A percentile compares a stretch with the other conserved stretches of the same genome.
Evolutionary conservation across 1,140 invertebrate genomes (phyloP).

Genomic region (Drosophila insularis): DNA sequence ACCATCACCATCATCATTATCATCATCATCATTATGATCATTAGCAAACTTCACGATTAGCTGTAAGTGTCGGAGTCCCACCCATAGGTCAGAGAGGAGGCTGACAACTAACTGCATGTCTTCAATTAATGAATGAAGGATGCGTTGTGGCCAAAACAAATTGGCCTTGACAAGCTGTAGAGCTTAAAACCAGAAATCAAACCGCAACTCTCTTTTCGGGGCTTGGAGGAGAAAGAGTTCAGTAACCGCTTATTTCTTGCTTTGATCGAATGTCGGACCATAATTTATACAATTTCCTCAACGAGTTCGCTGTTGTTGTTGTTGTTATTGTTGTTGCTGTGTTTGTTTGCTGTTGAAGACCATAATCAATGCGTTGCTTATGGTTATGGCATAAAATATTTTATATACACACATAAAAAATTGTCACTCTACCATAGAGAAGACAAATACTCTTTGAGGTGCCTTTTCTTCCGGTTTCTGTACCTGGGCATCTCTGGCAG

Average conservation of each 20-base stretch:
- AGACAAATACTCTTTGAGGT: not conserved
- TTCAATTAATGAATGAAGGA: conserved; percentile 49
- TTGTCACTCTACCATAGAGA: conserved; percentile 34
- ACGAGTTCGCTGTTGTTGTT: conserved; percentile 54
- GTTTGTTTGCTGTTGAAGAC: not conserved
- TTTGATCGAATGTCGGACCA: conserved; percentile 39
- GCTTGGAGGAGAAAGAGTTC: conserved; percentile 36
- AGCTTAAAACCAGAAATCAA: not conserved
- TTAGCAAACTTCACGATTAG: conserved; percentile 19
- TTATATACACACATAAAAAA: conserved; percentile 21
- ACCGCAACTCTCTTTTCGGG: conserved; percentile 6
- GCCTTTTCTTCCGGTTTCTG: conserved; percentile 34
- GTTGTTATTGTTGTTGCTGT: not conserved
- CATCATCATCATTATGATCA: not conserved
- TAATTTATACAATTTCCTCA: conserved; percentile 72
- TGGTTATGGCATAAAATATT: conserved; percentile 7
- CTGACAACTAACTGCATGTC: conserved; percentile 1
- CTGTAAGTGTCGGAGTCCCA: conserved; percentile 38
- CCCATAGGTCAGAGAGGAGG: conserved; percentile 37
- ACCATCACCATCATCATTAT: not conserved
- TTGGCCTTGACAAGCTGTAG: conserved; percentile 40
- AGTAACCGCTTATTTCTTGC: conserved; percentile 32
- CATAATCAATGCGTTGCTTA: conserved; percentile 6
- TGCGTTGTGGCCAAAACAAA: conserved; percentile 44
- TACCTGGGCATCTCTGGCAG: not conserved